Percentiles rank a stretch among this genome's conserved stretches.
These are phyloP conservation scores for Tragelaphus imberbis DNA, from an alignment of 2,113 vertebrate genomes.

Conservation along the genomic window DNA sequence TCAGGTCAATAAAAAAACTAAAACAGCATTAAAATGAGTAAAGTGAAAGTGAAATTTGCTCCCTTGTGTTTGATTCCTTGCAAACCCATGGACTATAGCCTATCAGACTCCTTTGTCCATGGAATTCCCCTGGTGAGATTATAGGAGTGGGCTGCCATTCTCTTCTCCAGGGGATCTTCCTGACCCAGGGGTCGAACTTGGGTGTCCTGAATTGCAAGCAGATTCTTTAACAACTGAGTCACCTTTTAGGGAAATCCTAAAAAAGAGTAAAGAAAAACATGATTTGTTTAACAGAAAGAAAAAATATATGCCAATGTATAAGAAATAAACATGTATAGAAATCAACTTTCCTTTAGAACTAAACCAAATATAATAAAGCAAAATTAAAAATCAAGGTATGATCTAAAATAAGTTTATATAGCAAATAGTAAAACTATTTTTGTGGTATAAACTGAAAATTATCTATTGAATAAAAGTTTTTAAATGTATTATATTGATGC, in stretches of 20 bases:
- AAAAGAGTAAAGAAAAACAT: neutral
- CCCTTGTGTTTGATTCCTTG: rapidly evolving
- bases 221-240: neutral
- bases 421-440: neutral
- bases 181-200: neutral
- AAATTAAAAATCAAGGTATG: neutral
- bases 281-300: neutral
- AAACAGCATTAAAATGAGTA: neutral
- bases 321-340: neutral
- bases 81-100: neutral
- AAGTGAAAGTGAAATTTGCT: neutral
- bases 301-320: neutral
- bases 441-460: neutral
- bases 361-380: neutral
- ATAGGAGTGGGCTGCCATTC: neutral
- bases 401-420: neutral
- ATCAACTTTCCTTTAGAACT: neutral
- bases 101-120: neutral
- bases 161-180: neutral
- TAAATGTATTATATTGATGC: neutral
- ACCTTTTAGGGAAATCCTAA: neutral
- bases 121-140: neutral
- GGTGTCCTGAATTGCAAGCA: neutral
- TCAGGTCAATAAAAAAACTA: neutral
- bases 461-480: neutral